Conservation (phyloP, 2,888 invertebrate genomes). For the Encarsia formosa region DNA sequence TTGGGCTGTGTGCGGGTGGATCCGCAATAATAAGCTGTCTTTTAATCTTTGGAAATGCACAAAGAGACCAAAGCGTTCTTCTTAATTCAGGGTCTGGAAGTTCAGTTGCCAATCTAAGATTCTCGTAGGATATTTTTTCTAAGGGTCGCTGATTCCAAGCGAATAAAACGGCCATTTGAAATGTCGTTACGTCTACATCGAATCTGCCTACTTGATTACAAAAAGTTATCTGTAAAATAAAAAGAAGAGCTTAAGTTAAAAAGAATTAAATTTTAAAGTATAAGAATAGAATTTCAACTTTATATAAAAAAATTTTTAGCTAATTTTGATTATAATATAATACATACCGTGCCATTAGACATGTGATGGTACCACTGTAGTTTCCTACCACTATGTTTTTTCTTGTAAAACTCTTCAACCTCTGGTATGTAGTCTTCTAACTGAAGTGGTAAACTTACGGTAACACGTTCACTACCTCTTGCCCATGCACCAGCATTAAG, state of each 20-base stretch:
- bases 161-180: constrained; percentile 99
- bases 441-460: constrained; percentile 94
- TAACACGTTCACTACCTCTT: constrained; percentile 87
- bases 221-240: constrained; percentile 72
- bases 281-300: not conserved
- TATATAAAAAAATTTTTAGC: not conserved
- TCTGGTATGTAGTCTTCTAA: constrained; percentile 98
- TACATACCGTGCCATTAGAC: constrained; percentile 88
- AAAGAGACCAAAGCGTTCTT: constrained; percentile 91
- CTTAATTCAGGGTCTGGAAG: constrained; percentile 92
- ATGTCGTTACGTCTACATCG: constrained; percentile 97
- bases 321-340: not conserved
- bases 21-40: constrained; percentile 82
- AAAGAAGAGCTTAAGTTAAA: not conserved
- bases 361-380: constrained; percentile 99
- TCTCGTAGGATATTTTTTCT: constrained; percentile 94
- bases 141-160: constrained; percentile 96
- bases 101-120: constrained; percentile 92
- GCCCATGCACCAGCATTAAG: constrained; percentile 99
- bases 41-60: constrained; percentile 94
- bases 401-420: constrained; percentile 97
- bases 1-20: constrained; percentile 78
- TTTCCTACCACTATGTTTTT: constrained; percentile 95
- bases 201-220: constrained; percentile 87
- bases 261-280: too few relatives aligned